Evolutionary conservation across 2,113 vertebrate genomes (phyloP), one percentile per base, ranked within the genome.

Genomic region (Andinoacara biseriatus): DNA sequence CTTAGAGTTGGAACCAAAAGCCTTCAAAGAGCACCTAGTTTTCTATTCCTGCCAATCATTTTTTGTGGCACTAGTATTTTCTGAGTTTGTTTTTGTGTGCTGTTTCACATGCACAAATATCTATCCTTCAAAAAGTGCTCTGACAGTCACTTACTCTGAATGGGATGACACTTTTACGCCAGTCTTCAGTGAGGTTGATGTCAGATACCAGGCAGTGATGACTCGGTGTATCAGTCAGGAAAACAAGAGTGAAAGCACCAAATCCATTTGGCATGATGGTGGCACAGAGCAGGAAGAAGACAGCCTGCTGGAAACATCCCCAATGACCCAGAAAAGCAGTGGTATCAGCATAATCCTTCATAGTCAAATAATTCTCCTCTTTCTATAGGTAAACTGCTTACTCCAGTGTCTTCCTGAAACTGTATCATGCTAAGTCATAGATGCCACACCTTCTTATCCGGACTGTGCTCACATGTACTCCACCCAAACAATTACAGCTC

Each of bases 231-330:
- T 86, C 94, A 3, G 78, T 87, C 35, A 94, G 8, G 15, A 95
- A 94, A 14, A 95, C 85, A 0, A 94, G 62, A 2, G 60, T 89
- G 2, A 95, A 89, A 3, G 63, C 69, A 1, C 87, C 74, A 5
- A 85, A 85, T 31, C 94, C 94, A 14, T 92, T 95, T 5, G 94
- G 92, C 5, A 95, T 26, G 4, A 87, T 76, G 20, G 93, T 91
- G 80, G 52, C 24, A 24, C 83, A 87, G 24, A 95, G 86, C 11
- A 93, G 78, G 56, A 94, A 83, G 86, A 95, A 94, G 9, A 93
- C 33, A 3, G 93, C 65, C n/a, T 92, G 87, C 87, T 97, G 96
- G 87, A 96, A 97, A 56, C 82, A 92, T 7, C 96, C 92, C 60
- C 95, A 94, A 0, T 95, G 92, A 11, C 95, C 93, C 75, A 95